A percentile compares a stretch with the other conserved stretches of the same genome.
Conservation (phyloP, 2,797 vertebrate species). For the Parauchenoglanis ngamensis region DNA sequence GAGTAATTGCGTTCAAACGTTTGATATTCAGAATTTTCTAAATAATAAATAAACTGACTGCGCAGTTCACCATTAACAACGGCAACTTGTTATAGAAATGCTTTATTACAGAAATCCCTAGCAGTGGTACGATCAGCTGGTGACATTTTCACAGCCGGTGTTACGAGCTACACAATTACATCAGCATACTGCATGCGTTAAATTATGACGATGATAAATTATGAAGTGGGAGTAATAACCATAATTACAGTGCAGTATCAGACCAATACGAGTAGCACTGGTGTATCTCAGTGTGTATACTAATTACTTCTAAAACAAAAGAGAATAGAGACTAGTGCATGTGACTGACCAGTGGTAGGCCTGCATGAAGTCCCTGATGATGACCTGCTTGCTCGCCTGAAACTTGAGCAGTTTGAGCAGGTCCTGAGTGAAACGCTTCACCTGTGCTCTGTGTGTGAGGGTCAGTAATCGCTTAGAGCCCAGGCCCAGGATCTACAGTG, state of each 20-base stretch:
- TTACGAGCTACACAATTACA: not conserved
- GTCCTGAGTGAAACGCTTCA: constrained; percentile 97
- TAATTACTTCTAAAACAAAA: not conserved
- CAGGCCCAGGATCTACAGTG: constrained; percentile 90
- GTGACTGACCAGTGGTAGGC: constrained; percentile 95
- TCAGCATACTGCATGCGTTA: not conserved
- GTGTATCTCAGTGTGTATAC: no score
- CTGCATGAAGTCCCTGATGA: constrained; percentile 91
- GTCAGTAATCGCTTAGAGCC: constrained; percentile 92
- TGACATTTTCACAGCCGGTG: not conserved
- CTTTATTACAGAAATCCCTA: not conserved
- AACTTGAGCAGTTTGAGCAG: constrained; percentile 96
- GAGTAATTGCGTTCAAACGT: not conserved
- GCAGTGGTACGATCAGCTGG: not conserved
- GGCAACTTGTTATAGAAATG: not conserved
- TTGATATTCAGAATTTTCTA: not conserved
- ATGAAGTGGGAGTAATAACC: not conserved
- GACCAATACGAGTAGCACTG: not conserved
- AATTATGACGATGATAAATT: not conserved
- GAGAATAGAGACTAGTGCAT: not conserved
- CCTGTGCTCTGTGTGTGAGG: constrained; percentile 93
- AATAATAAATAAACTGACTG: not conserved
- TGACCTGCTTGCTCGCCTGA: constrained; percentile 95
- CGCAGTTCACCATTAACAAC: not conserved
- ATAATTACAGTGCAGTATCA: not conserved